Conservation (phyloP, 2,888 invertebrate genomes). For the Neoitamus cyanurus region DNA sequence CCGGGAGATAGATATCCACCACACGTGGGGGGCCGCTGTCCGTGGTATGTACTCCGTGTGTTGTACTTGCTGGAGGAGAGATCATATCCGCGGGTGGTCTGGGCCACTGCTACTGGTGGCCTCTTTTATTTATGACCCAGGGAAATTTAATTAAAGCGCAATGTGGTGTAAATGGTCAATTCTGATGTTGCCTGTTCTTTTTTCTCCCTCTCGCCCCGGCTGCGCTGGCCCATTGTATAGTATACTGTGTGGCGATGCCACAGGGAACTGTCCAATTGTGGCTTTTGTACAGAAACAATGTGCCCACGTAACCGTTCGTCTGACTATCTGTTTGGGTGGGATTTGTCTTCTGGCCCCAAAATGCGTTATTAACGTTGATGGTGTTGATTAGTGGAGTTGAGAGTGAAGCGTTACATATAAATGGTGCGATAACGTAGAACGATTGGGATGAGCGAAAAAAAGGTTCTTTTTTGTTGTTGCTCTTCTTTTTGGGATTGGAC, state of each 20-base stretch:
- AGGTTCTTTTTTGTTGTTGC: not conserved
- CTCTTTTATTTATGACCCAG: conserved; percentile 44
- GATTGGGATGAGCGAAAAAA: not conserved
- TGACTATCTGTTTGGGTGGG: not conserved
- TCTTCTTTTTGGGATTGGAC: not conserved
- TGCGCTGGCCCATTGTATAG: not conserved
- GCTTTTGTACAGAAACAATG: conserved; percentile 14
- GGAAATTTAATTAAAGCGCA: conserved; percentile 48
- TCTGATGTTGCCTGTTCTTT: conserved; percentile 15
- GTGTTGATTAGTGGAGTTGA: conserved; percentile 16
- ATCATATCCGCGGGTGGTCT: conserved; percentile 24
- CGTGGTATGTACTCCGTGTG: not conserved
- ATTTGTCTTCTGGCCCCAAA: conserved; percentile 16
- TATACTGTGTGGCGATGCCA: not conserved
- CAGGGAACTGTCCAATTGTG: conserved; percentile 30
- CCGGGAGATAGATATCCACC: not conserved
- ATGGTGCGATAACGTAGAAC: not conserved
- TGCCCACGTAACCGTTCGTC: not conserved
- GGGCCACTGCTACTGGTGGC: not conserved
- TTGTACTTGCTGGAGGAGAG: conserved; percentile 12
- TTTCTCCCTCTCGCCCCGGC: not conserved
- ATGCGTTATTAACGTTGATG: conserved; percentile 27
- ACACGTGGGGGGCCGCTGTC: not conserved
- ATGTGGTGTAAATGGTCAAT: conserved; percentile 41
- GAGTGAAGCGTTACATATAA: not conserved